Conservation (phyloP, 2,888 invertebrate species). For the Epinotia bilunana region DNA sequence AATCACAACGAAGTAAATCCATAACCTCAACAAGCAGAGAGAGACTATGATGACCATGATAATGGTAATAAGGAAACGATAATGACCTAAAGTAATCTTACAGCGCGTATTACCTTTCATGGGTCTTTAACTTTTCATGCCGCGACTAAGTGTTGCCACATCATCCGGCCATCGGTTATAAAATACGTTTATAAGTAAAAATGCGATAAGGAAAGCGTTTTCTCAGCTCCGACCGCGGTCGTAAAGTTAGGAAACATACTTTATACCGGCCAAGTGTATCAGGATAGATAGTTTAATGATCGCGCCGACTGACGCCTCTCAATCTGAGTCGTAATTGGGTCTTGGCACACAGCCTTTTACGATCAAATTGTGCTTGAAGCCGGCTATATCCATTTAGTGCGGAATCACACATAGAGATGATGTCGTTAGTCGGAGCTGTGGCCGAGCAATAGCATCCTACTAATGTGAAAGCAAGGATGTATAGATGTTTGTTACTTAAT, state of each 20-base stretch:
- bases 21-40: background rate
- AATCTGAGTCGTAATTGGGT: slow-evolving; percentile 69
- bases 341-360: slow-evolving; percentile 70
- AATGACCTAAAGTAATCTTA: slow-evolving; percentile 10
- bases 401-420: slow-evolving; percentile 56
- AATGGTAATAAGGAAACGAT: background rate
- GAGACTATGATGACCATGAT: background rate
- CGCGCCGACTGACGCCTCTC: slow-evolving; percentile 63
- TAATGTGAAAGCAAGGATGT: too few relatives aligned
- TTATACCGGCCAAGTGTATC: slow-evolving; percentile 43
- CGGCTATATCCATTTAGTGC: slow-evolving; percentile 56
- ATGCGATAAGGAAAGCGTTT: slow-evolving; percentile 24
- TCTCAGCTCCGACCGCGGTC: slow-evolving; percentile 28
- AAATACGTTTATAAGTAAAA: slow-evolving; percentile 39
- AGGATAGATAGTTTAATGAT: slow-evolving; percentile 61
- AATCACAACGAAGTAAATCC: too few relatives aligned
- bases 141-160: slow-evolving; percentile 37
- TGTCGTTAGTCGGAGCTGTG: slow-evolving; percentile 49
- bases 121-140: slow-evolving; percentile 32
- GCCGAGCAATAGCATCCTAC: slow-evolving; percentile 24
- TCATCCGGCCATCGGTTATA: slow-evolving; percentile 34
- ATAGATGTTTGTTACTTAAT: too few relatives aligned
- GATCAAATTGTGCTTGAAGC: slow-evolving; percentile 60
- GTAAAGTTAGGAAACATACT: slow-evolving; percentile 41
- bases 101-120: slow-evolving; percentile 19